Conservation (phyloP, 2,888 invertebrate genomes). For the Amblyteles armatorius region DNA sequence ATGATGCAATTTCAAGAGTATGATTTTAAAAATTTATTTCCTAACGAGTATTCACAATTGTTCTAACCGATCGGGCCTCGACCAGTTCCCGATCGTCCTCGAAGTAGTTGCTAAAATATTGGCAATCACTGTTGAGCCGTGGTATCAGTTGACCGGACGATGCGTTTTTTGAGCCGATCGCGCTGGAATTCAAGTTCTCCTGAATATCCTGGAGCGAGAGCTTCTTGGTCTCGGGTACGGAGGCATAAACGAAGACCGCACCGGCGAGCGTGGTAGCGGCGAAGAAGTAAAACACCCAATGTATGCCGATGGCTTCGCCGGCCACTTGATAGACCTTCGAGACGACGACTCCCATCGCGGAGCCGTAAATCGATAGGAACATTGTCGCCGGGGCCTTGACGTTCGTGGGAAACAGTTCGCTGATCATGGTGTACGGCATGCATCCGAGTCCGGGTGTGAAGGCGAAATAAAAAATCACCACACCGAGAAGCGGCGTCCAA, state of each 20-base stretch:
- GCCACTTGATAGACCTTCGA: slow-evolving; percentile 55
- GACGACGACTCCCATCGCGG: slow-evolving; percentile 43
- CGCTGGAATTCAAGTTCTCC: slow-evolving; percentile 5
- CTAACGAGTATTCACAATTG: too few species aligned
- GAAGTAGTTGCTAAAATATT: too few species aligned
- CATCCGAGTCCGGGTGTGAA: slow-evolving; percentile 54
- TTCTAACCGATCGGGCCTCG: too few species aligned
- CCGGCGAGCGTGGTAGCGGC: slow-evolving; percentile 23
- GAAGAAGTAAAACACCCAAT: slow-evolving; percentile 65
- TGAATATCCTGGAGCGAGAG: slow-evolving; percentile 69
- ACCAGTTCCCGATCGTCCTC: too few species aligned
- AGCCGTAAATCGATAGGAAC: slow-evolving; percentile 48
- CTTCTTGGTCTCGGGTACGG: slow-evolving; percentile 70
- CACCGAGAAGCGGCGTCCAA: slow-evolving; percentile 36
- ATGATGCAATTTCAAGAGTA: too few species aligned
- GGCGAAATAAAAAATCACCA: neutral
- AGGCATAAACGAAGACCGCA: slow-evolving; percentile 23
- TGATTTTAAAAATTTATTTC: too few species aligned
- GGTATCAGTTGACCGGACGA: neutral
- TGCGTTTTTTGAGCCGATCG: neutral
- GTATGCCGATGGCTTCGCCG: slow-evolving; percentile 23
- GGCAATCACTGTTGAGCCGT: too few species aligned
- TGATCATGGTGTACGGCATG: slow-evolving; percentile 59
- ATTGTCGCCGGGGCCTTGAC: slow-evolving; percentile 68
- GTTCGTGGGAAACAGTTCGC: slow-evolving; percentile 69